A percentile compares a stretch with the other conserved stretches of the same genome.
phyloP scores from a whole-genome alignment of 2,797 vertebrate genomes.

The Semotilus atromaculatus region DNA sequence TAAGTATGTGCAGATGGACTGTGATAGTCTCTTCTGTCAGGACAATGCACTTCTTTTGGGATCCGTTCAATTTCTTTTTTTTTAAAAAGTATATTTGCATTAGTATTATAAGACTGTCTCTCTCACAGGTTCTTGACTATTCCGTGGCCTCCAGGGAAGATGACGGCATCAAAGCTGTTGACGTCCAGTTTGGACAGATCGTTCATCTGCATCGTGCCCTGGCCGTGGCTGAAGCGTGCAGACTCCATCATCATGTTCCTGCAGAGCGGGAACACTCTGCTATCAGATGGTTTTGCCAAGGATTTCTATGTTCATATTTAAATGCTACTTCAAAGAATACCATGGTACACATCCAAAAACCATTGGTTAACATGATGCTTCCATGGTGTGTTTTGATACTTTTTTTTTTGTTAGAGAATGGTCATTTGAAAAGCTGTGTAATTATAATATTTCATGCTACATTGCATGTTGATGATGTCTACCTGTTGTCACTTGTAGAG shows the following conservation, averaged over 20 bases:
- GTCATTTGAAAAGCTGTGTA: neutral
- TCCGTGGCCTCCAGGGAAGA: conserved; percentile 79
- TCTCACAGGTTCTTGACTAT: conserved; percentile 79
- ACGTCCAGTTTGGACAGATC: conserved; percentile 77
- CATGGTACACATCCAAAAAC: neutral
- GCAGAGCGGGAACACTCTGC: conserved; percentile 50
- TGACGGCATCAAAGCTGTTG: conserved; percentile 76
- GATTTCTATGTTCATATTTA: neutral
- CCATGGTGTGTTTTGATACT: neutral
- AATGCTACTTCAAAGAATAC: neutral
- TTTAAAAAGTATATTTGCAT: neutral
- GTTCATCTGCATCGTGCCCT: conserved; percentile 75
- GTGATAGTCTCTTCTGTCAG: neutral
- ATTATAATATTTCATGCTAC: neutral
- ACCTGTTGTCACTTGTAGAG: conserved; percentile 76
- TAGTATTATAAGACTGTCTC: neutral
- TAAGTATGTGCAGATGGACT: neutral
- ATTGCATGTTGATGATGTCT: neutral
- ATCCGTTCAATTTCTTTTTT: neutral
- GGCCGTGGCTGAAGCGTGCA: conserved; percentile 75
- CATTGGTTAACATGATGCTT: neutral
- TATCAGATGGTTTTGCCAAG: conserved; percentile 51
- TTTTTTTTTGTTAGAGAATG: neutral
- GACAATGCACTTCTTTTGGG: neutral
- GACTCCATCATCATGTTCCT: conserved; percentile 80